Evolutionary conservation across 2,797 vertebrate species (phyloP), one percentile per base, ranked within the genome.

Genomic region (Hydrophis major): DNA sequence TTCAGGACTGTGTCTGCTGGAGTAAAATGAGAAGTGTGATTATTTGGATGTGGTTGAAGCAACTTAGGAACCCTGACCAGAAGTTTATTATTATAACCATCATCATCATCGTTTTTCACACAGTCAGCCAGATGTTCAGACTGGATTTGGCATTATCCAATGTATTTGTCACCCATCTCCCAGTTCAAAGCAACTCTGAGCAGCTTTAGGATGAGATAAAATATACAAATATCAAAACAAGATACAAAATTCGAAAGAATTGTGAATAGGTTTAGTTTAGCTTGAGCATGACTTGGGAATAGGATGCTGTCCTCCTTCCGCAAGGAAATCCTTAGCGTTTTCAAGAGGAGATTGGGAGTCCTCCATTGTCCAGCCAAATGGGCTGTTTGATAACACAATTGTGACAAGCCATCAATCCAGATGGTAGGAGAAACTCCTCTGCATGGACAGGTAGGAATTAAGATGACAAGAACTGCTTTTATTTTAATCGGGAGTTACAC

Each of bases 401-500:
- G 87, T 89, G 90, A n/a, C 92, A 92, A 94, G 3, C 11, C 56
- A n/a, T 94, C 94, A 94, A 42, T 94, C 14, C 32, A 95, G 37
- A 89, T 94, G 90, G 4, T 86, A 61, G 18, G 12, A 95, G 86
- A 27, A 95, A 87, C 94, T 95, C 94, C 57, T 18, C 27, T 93
- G 66, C 93, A 7, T 13, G 92, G 92, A 8, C 86, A 92, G 90
- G 63, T 95, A 92, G 2, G 66, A 97, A 93, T 0, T 0, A 96
- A 91, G 91, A 88, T 92, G 50, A 94, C 12, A 94, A 95, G 91
- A 92, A 59, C 50, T 90, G 74, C 86, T 87, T 93, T 89, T 94
- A 94, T 95, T 27, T 69, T 88, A 53, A 91, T 89, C 57, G 60
- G 63, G 89, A 95, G 53, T 92, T 95, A 90, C 37, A 95, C 78